Conservation (phyloP, 1,140 invertebrate genomes). For the Sycobia sp. region DNA sequence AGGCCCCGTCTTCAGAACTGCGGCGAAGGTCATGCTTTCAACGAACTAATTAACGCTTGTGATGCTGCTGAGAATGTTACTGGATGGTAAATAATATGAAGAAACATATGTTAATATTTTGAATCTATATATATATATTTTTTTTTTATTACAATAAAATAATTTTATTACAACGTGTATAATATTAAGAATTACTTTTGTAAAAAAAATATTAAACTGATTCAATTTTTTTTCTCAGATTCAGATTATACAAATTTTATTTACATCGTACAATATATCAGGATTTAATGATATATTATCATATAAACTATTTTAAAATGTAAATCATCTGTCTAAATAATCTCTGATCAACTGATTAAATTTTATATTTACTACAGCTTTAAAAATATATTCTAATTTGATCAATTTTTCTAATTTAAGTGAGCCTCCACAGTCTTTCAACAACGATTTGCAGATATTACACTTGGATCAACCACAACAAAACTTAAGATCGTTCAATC, state of each 20-base stretch:
- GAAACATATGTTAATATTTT: too few relatives aligned
- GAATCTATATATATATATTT: too few relatives aligned
- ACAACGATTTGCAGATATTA: neutral
- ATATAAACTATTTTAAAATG: too few relatives aligned
- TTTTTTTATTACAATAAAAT: neutral
- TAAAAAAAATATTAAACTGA: neutral
- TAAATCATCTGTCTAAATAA: neutral
- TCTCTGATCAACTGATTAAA: neutral
- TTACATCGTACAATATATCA: too few relatives aligned
- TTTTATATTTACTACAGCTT: neutral
- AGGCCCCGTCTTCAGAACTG: conserved; percentile 76
- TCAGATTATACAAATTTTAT: too few relatives aligned
- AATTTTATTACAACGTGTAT: neutral
- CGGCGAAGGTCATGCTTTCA: conserved; percentile 79
- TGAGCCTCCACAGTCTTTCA: conserved; percentile 19
- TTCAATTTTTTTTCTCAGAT: neutral
- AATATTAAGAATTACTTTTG: neutral
- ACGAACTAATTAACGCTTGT: conserved; percentile 75
- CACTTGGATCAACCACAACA: conserved; percentile 6
- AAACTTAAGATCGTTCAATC: neutral
- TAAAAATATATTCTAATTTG: too few relatives aligned
- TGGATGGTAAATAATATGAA: conserved; percentile 63
- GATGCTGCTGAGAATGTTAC: conserved; percentile 79
- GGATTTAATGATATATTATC: too few relatives aligned
- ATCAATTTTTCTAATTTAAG: conserved; percentile 12